Conservation (phyloP, 2,888 invertebrate species). For the Rhingia campestris region DNA sequence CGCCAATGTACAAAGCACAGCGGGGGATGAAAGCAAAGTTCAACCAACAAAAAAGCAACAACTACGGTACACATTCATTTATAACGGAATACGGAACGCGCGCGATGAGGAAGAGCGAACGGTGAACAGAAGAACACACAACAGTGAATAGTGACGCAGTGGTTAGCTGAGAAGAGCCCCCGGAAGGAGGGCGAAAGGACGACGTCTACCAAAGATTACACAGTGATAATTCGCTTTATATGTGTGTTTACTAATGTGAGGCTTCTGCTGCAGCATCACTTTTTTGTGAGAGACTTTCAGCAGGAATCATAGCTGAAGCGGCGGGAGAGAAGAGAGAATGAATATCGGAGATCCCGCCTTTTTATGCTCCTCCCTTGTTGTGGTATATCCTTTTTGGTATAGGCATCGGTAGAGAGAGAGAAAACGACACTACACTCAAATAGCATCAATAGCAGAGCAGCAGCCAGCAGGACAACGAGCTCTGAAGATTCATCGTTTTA, state of each 20-base stretch:
- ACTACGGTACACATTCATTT: slow-evolving; percentile 67
- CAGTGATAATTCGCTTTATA: slow-evolving; percentile 74
- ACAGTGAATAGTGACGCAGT: too few species aligned
- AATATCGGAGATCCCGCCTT: slow-evolving; percentile 78
- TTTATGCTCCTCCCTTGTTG: slow-evolving; percentile 78
- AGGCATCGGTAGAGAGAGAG: slow-evolving; percentile 41
- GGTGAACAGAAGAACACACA: too few species aligned
- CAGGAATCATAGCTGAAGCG: not conserved
- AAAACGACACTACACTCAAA: slow-evolving; percentile 51
- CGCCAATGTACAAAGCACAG: slow-evolving; percentile 72
- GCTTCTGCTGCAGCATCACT: slow-evolving; percentile 75
- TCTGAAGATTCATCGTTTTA: slow-evolving; percentile 72
- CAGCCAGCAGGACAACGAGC: slow-evolving; percentile 59
- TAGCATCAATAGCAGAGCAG: slow-evolving; percentile 34
- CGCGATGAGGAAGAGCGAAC: slow-evolving; percentile 32
- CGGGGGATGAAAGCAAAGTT: slow-evolving; percentile 73
- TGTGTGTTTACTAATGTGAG: slow-evolving; percentile 74
- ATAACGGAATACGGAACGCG: slow-evolving; percentile 45
- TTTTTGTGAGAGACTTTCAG: slow-evolving; percentile 44
- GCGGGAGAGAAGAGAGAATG: slow-evolving; percentile 42
- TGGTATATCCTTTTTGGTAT: slow-evolving; percentile 19
- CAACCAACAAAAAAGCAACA: slow-evolving; percentile 74
- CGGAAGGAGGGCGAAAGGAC: slow-evolving; percentile 65
- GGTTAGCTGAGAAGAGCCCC: slow-evolving; percentile 11
- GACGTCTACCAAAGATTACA: slow-evolving; percentile 68